A percentile compares a stretch with the other conserved stretches of the same genome.
Conservation (phyloP, 2,888 invertebrate genomes). For the Adelphocoris suturalis region DNA sequence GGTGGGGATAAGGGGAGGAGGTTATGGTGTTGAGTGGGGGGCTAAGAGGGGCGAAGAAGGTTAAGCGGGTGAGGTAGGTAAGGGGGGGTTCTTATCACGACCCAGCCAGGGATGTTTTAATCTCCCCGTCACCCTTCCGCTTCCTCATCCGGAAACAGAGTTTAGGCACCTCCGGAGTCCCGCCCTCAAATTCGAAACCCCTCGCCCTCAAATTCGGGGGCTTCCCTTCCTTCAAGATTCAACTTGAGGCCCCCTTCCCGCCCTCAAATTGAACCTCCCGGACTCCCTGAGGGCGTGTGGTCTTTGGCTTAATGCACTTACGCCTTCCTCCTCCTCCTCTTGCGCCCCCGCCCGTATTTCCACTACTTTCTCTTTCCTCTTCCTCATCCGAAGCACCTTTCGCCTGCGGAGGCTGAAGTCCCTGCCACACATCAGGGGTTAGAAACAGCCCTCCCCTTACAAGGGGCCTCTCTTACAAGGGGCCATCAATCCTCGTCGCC, state of each 20-base stretch:
- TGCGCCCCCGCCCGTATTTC: neutral
- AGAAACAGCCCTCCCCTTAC: slow-evolving; percentile 2
- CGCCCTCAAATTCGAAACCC: slow-evolving; percentile 24
- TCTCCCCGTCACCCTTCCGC: slow-evolving; percentile 34
- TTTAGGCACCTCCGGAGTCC: slow-evolving; percentile 8
- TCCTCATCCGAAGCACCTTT: slow-evolving; percentile 13
- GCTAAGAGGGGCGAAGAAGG: neutral
- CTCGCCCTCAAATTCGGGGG: neutral
- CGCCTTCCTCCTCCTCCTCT: neutral
- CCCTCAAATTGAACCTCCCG: neutral
- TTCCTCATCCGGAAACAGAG: slow-evolving; percentile 32
- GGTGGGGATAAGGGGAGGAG: neutral
- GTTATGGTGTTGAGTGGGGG: neutral
- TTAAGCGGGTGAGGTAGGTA: slow-evolving; percentile 22
- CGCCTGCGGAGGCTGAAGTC: slow-evolving; percentile 11
- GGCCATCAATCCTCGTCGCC: slow-evolving; percentile 65
- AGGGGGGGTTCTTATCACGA: slow-evolving; percentile 59
- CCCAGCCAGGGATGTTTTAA: slow-evolving; percentile 71
- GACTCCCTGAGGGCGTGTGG: slow-evolving; percentile 13
- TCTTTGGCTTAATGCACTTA: slow-evolving; percentile 62
- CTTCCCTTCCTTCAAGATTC: too few relatives aligned
- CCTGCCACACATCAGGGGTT: slow-evolving; percentile 56
- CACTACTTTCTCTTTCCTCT: neutral
- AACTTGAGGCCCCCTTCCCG: neutral
- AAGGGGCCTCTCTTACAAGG: slow-evolving; percentile 51